Conservation (phyloP, 2,888 invertebrate genomes). For the Sylvicola cinctus region DNA sequence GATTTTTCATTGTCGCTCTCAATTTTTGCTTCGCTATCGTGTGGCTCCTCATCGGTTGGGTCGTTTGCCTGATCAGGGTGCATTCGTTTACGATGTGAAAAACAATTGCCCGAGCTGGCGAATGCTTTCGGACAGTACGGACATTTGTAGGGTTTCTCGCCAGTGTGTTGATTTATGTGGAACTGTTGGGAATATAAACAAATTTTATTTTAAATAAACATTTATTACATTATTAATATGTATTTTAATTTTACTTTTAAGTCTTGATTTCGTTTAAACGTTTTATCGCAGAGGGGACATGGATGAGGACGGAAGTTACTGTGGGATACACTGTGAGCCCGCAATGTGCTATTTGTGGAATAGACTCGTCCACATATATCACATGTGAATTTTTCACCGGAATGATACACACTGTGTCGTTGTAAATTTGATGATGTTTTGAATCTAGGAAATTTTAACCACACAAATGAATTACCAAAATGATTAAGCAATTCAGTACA, state of each 20-base stretch:
- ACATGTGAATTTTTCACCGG: slow-evolving; percentile 35
- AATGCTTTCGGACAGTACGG: slow-evolving; percentile 51
- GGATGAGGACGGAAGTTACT: slow-evolving; percentile 45
- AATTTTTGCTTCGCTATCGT: too few relatives aligned
- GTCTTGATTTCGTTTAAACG: slow-evolving; percentile 53
- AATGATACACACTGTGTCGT: slow-evolving; percentile 40
- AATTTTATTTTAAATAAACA: too few relatives aligned
- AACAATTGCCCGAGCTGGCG: slow-evolving; percentile 52
- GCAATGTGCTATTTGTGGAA: slow-evolving; percentile 42
- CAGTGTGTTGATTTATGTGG: slow-evolving; percentile 57
- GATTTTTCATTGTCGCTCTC: too few relatives aligned
- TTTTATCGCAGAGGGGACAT: slow-evolving; percentile 46
- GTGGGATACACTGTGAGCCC: slow-evolving; percentile 48
- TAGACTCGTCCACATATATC: slow-evolving; percentile 48
- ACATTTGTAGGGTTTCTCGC: slow-evolving; percentile 48
- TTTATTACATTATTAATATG: slow-evolving; percentile 4
- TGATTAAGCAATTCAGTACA: slow-evolving; percentile 5
- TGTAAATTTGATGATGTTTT: slow-evolving; percentile 40
- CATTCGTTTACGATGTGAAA: slow-evolving; percentile 50
- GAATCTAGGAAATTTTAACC: slow-evolving; percentile 37
- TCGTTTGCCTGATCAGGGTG: slow-evolving; percentile 26
- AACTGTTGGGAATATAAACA: slow-evolving; percentile 29
- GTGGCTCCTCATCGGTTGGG: too few relatives aligned
- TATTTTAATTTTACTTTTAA: slow-evolving; percentile 33
- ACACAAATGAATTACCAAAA: too few relatives aligned